Evolutionary conservation across 2,797 vertebrate species (phyloP), one percentile per base, ranked within the genome.

Genomic region (Craterocephalus amniculus): DNA sequence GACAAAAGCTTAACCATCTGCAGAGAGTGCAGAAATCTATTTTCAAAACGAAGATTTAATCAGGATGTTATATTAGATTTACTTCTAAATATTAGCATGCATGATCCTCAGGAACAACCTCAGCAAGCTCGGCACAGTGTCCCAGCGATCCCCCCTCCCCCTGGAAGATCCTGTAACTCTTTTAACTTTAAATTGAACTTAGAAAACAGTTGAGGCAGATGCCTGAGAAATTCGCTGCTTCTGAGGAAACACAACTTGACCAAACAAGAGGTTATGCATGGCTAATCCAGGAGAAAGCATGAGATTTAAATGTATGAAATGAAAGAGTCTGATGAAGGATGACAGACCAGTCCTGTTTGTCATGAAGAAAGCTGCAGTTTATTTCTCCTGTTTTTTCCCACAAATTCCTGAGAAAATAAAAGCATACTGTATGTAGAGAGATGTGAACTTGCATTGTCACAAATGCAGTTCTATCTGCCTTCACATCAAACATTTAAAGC

Each of bases 401-500:
- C 12, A 10, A 27, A 67, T 49, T 22, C 62, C 58, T 12, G 35
- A 51, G 8, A 52, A 61, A 66, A 72, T 63, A 67, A 71, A 43
- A 3, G 36, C n/a, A n/a, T n/a, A n/a, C n/a, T n/a, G 24, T 40
- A 66, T 29, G 24, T 52, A 65, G 18, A 29, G 3, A 36, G 16
- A 48, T 3, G 36, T 24, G 43, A 67, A 56, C 31, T 10, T 38
- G 26, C 11, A 20, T 54, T 52, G 14, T 38, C 26, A 48, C 16
- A 61, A 56, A 13, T 58, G 24, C 18, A 51, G 52, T 54, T 75
- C 49, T 51, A 27, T 74, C 63, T 52, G 18, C 22, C 66, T 58
- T 67, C 54, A 59, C 22, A 74, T 72, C 29, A 54, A 59, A 56
- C 16, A 36, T 64, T 57, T 48, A 43, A 60, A 73, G 5, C 27